phyloP scores from a whole-genome alignment of 2,888 invertebrate genomes.

The Graphium colonna region DNA sequence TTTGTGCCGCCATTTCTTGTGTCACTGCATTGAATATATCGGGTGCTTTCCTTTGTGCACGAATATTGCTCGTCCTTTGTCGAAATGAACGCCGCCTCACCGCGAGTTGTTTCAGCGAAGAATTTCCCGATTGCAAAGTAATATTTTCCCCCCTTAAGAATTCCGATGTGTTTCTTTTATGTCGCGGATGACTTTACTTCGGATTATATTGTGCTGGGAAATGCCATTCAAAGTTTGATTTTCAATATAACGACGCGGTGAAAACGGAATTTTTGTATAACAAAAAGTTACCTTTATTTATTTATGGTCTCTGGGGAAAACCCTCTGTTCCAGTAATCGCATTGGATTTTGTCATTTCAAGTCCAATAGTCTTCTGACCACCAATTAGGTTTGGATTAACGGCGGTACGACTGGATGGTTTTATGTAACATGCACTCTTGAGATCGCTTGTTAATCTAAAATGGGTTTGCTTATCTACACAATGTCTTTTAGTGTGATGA shows the following conservation, averaged over 20 bases:
- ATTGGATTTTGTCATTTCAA: constrained; percentile 65
- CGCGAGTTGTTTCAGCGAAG: constrained; percentile 76
- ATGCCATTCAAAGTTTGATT: constrained; percentile 56
- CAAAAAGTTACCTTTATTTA: constrained; percentile 4
- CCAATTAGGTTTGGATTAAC: constrained; percentile 73
- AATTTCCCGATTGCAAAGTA: constrained; percentile 79
- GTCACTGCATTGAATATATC: constrained; percentile 80
- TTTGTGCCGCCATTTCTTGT: constrained; percentile 75
- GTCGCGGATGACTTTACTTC: constrained; percentile 72
- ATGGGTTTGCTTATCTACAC: constrained; percentile 2
- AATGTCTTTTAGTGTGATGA: not conserved
- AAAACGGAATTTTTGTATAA: constrained; percentile 10
- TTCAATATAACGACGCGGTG: constrained; percentile 45
- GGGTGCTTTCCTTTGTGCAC: constrained; percentile 76
- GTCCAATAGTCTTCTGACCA: constrained; percentile 74
- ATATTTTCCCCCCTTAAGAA: constrained; percentile 77
- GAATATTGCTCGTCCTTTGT: constrained; percentile 78
- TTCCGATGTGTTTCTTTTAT: constrained; percentile 77
- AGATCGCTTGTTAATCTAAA: constrained; percentile 55
- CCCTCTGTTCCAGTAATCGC: constrained; percentile 63
- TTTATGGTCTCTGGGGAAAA: constrained; percentile 33
- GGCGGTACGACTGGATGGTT: constrained; percentile 37
- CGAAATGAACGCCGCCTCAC: constrained; percentile 76
- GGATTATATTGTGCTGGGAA: constrained; percentile 66
- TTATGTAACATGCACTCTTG: constrained; percentile 48